Evolutionary conservation across 2,113 vertebrate genomes (phyloP), one percentile per base, ranked within the genome.

Genomic region (Myotis davidii): DNA sequence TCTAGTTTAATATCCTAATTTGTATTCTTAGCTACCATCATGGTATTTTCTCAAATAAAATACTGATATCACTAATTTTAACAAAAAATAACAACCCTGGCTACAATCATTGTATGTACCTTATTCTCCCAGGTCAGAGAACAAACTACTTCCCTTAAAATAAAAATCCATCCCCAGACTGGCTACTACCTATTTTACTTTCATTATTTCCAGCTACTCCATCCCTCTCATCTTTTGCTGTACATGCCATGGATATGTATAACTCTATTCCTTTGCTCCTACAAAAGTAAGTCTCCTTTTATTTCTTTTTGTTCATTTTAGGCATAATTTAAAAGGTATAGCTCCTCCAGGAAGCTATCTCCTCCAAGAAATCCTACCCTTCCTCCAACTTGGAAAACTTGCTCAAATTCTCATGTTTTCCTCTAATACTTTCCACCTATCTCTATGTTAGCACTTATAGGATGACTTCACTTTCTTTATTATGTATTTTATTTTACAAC

Each of bases 11-110:
- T 79, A 78, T 85, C 27, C 72, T 25, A 20, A 45, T 39, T 88
- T 82, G 27, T 52, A 65, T 7, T 72, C n/a, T 4, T 61, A 61
- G 27, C n/a, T 92, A 45, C 17, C 21, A 21, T 85, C 29, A 37
- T 18, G 52, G 54, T 32, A 45, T 69, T 93, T 93, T 61, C 10
- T 92, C 29, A 89, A 94, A 90, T 45, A 70, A 39, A 91, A 39
- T 39, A 81, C 23, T 59, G 39, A 1, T 85, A 88, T 42, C 32
- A 27, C 25, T 79, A 56, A 79, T 79, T 61, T 25, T 82, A 61
- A 42, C 39, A 18, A 37, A 37, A 65, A 34, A n/a, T 17, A 83
- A 72, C 12, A n/a, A 14, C 32, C 8, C 89, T 45, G n/a, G 25
- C 8, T 69, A 48, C 1, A 65, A 65, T 76, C 59, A 92, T n/a